These are phyloP conservation scores for Rhyacophila brunnea DNA, from an alignment of 1,140 invertebrate species.

Conservation along the genomic window DNA sequence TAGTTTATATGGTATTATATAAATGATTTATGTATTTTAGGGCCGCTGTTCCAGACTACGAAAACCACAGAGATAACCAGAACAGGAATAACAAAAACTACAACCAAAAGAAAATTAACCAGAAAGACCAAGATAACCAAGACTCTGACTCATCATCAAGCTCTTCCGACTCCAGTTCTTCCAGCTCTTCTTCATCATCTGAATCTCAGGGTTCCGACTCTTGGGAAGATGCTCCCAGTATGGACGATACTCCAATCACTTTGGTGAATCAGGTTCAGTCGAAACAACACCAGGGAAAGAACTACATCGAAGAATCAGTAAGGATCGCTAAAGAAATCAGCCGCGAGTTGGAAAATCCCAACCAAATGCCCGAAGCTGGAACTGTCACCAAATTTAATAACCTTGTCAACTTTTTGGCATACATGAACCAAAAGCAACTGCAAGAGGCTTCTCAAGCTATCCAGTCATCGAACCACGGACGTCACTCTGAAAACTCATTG, in stretches of 20 bases:
- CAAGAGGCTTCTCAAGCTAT: constrained; percentile 41
- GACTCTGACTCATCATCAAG: constrained; percentile 8
- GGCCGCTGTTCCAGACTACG: background rate
- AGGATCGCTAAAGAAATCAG: constrained; percentile 57
- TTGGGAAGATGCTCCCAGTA: constrained; percentile 18
- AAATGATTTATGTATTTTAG: background rate
- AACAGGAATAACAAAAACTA: background rate
- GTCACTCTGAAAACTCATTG: constrained; percentile 3
- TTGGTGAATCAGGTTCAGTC: background rate
- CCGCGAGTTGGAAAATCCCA: constrained; percentile 57
- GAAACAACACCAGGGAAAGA: constrained; percentile 39
- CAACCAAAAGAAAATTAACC: background rate
- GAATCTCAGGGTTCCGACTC: constrained; percentile 31
- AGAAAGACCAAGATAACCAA: background rate
- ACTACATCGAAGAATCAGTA: constrained; percentile 40
- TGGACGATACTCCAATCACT: constrained; percentile 10
- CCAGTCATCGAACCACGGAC: background rate
- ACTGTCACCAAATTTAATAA: constrained; percentile 62
- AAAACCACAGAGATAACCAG: background rate
- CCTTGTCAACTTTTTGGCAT: constrained; percentile 55
- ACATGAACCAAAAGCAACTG: constrained; percentile 61
- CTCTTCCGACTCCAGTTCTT: constrained; percentile 26
- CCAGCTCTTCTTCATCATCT: constrained; percentile 29
- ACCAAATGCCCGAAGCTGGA: constrained; percentile 56
- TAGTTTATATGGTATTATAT: too few relatives aligned